These are phyloP conservation scores for Empidonax alnorum DNA, from an alignment of 2,113 vertebrate genomes.

Conservation along the genomic window DNA sequence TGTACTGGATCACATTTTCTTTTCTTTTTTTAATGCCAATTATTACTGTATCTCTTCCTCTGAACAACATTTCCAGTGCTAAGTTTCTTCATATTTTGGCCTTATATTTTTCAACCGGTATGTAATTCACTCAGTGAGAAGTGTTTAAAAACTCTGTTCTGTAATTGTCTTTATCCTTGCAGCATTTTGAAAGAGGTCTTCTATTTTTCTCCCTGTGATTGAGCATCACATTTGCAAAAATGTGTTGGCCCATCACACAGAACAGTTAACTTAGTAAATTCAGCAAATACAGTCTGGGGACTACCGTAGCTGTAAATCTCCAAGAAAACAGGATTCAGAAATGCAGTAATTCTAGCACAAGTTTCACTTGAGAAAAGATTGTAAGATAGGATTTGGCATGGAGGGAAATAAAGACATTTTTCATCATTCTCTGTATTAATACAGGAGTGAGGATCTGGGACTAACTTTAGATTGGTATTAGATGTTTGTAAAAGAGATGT, in stretches of 20 bases:
- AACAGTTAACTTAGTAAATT: constrained; percentile 12
- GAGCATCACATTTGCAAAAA: not conserved
- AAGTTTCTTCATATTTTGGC: not conserved
- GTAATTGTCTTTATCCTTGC: not conserved
- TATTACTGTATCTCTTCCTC: not conserved
- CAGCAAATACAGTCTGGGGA: not conserved
- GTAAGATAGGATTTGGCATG: not conserved
- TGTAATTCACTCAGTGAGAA: not conserved
- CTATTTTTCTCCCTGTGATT: not conserved
- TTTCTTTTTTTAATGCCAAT: not conserved
- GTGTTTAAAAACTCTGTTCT: not conserved
- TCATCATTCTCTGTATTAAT: not conserved
- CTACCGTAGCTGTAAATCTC: not conserved
- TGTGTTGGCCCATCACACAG: not conserved
- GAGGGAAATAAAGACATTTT: not conserved
- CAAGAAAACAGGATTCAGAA: not conserved
- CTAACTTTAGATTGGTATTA: not conserved
- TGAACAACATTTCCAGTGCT: not conserved
- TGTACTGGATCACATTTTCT: not conserved
- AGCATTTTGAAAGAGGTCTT: not conserved
- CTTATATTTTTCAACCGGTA: not conserved
- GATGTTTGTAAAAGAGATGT: not conserved
- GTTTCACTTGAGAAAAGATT: not conserved
- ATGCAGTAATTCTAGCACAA: not conserved
- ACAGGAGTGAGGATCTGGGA: not conserved